These are phyloP conservation scores for Epinephelus coioides DNA, from an alignment of 2,797 vertebrate species.

Conservation along the genomic window DNA sequence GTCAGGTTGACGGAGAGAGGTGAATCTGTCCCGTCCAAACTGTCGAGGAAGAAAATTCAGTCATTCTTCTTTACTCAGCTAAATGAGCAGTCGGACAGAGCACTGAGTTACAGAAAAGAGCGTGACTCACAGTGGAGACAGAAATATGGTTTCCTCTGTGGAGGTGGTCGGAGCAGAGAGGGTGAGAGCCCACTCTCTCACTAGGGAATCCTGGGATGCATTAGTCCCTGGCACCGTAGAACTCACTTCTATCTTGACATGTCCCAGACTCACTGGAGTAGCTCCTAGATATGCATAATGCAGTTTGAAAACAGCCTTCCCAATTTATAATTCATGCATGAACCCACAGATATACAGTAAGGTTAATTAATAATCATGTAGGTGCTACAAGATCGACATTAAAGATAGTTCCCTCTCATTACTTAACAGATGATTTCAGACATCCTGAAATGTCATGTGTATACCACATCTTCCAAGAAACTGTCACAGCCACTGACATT, in stretches of 20 bases:
- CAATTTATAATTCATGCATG: slow-evolving; percentile 30
- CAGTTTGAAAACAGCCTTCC: slow-evolving; percentile 30
- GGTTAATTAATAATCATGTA: slow-evolving; percentile 23
- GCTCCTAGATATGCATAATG: slow-evolving; percentile 63
- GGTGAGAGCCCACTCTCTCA: slow-evolving; percentile 69
- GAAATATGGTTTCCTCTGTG: slow-evolving; percentile 81
- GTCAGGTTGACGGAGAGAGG: slow-evolving; percentile 79
- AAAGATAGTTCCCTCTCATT: not conserved
- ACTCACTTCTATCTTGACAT: slow-evolving; percentile 70
- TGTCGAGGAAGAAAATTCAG: slow-evolving; percentile 25
- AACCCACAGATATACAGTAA: slow-evolving; percentile 23
- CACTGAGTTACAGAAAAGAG: not conserved
- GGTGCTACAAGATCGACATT: not conserved
- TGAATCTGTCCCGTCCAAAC: slow-evolving; percentile 70
- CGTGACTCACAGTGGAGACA: slow-evolving; percentile 84
- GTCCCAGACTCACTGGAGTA: slow-evolving; percentile 62
- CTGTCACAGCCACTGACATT: not conserved
- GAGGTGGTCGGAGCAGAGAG: slow-evolving; percentile 52
- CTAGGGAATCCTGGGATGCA: slow-evolving; percentile 61
- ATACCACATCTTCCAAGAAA: not conserved
- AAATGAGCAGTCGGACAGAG: not conserved
- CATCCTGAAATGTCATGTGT: not conserved
- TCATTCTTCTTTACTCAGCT: not conserved
- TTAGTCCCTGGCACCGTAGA: slow-evolving; percentile 39
- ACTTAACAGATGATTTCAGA: not conserved